A percentile compares a stretch with the other conserved stretches of the same genome.
Conservation (phyloP, 2,113 vertebrate species). For the Geococcyx californianus region DNA sequence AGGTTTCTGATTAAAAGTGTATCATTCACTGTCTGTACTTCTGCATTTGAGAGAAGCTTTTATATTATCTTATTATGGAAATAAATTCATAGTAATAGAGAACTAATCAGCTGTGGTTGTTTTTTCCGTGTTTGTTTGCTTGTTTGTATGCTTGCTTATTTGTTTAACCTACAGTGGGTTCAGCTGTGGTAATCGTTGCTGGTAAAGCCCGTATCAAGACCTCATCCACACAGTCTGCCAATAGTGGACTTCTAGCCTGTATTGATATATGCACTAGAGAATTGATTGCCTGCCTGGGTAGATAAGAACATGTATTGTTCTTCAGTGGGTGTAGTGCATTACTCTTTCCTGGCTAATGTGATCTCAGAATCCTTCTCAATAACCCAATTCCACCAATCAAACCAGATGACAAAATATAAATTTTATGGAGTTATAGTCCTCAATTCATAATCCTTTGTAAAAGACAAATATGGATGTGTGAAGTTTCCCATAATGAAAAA, state of each 20-base stretch:
- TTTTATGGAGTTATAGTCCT: conserved; percentile 71
- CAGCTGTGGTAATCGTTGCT: conserved; percentile 6
- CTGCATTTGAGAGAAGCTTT: neutral
- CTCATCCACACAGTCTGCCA: conserved; percentile 46
- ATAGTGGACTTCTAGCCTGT: conserved; percentile 39
- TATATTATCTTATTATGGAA: neutral
- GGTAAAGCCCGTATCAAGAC: conserved; percentile 43
- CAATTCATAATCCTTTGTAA: conserved; percentile 73
- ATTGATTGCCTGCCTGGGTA: conserved; percentile 60
- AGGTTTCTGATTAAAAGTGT: neutral
- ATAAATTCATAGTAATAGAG: neutral
- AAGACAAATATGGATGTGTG: conserved; percentile 67
- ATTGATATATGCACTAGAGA: conserved; percentile 60
- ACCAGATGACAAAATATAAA: conserved; percentile 72
- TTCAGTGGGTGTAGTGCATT: conserved; percentile 58
- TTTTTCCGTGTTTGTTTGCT: neutral
- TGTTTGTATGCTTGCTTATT: conserved; percentile 14
- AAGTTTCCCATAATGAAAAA: conserved; percentile 66
- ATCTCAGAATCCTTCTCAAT: conserved; percentile 65
- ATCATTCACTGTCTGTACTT: neutral
- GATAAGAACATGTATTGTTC: conserved; percentile 66
- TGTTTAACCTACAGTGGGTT: conserved; percentile 36
- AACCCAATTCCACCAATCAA: conserved; percentile 71
- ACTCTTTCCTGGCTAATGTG: conserved; percentile 58
- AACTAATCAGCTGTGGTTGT: neutral